phyloP scores from a whole-genome alignment of 2,113 vertebrate genomes.

The Eolophus roseicapilla region DNA sequence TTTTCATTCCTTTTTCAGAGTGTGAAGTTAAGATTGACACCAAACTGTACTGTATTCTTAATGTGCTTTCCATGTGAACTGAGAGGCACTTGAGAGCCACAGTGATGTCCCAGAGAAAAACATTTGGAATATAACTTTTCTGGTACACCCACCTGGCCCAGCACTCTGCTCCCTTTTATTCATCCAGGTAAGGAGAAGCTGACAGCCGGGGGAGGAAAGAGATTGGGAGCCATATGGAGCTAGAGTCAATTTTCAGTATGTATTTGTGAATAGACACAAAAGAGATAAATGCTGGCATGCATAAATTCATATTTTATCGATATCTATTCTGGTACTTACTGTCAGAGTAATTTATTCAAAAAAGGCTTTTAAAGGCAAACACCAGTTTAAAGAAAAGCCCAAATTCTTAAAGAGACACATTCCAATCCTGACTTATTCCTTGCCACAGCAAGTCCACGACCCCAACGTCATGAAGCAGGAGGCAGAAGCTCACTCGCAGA shows the following conservation, averaged over 20 bases:
- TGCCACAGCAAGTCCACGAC: background rate
- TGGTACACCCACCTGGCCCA: constrained; percentile 8
- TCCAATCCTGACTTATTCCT: background rate
- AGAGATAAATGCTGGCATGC: constrained; percentile 9
- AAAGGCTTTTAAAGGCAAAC: background rate
- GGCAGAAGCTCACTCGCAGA: background rate
- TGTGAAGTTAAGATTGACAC: background rate
- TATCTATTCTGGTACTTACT: constrained; percentile 31
- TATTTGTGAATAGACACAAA: constrained; percentile 48
- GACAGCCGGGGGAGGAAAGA: background rate
- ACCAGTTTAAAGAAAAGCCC: background rate
- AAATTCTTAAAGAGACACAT: background rate
- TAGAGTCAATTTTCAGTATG: background rate
- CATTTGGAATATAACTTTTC: background rate
- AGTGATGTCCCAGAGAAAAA: background rate
- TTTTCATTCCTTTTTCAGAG: background rate
- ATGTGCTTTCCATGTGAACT: background rate
- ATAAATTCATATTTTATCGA: constrained; percentile 31
- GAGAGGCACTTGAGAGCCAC: background rate
- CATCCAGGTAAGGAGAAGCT: constrained; percentile 25
- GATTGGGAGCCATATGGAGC: constrained; percentile 20
- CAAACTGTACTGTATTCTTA: background rate
- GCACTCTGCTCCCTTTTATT: background rate
- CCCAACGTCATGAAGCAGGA: rapidly evolving
- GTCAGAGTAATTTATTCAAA: background rate